These are phyloP conservation scores for Branchipolynoe longqiensis DNA, from an alignment of 2,888 invertebrate species.

Conservation along the genomic window DNA sequence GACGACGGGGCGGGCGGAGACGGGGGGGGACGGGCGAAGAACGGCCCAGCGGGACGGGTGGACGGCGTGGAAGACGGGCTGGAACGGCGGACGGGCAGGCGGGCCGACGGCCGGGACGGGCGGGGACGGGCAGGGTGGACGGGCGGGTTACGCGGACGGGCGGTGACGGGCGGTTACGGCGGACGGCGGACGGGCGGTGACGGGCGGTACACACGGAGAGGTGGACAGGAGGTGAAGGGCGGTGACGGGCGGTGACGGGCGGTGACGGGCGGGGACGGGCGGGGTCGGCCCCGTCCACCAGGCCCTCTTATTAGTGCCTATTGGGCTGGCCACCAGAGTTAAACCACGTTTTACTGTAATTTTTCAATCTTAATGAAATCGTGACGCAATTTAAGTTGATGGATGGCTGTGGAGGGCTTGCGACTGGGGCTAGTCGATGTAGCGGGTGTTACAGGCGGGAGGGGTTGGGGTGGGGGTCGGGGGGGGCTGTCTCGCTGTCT, in stretches of 20 bases:
- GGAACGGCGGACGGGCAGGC: too few species aligned
- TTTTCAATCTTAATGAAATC: slow-evolving; percentile 56
- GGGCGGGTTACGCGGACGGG: too few species aligned
- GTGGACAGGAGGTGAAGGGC: too few species aligned
- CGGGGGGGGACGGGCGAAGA: too few species aligned
- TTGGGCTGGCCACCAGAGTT: slow-evolving; percentile 46
- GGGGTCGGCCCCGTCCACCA: background rate
- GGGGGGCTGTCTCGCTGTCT: too few species aligned
- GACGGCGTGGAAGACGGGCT: too few species aligned
- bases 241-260: slow-evolving; percentile 11
- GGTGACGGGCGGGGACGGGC: too few species aligned
- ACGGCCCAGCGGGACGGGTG: too few species aligned
- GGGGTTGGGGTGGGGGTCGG: background rate
- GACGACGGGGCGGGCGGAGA: too few species aligned
- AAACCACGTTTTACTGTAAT: slow-evolving; percentile 55
- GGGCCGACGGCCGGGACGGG: slow-evolving; percentile 25
- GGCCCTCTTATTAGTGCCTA: slow-evolving; percentile 50
- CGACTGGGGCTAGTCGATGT: background rate
- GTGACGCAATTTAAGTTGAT: slow-evolving; percentile 55
- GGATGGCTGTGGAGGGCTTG: slow-evolving; percentile 5
- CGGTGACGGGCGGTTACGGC: too few species aligned
- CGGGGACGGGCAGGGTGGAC: slow-evolving; percentile 1
- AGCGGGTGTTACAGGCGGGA: slow-evolving; percentile 5
- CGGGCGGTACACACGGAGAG: too few species aligned
- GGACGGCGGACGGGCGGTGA: too few species aligned